phyloP scores from a whole-genome alignment of 2,113 vertebrate species.

The Bubo blakistoni region DNA sequence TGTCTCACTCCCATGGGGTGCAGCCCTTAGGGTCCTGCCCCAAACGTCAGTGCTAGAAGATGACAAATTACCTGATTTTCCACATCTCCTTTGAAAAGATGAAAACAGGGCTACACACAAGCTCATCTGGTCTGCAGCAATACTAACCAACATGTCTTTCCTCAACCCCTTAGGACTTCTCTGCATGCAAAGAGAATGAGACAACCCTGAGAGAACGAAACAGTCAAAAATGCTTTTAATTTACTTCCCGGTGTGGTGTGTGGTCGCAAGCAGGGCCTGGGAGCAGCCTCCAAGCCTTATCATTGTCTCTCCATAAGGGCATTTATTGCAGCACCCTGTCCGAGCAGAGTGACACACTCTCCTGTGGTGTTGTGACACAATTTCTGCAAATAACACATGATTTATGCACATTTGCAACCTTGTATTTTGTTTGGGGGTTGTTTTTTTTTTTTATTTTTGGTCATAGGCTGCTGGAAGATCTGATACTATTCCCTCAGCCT shows the following conservation, averaged over 20 bases:
- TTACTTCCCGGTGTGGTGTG: neutral
- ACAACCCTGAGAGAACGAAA: neutral
- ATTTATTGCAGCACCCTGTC: neutral
- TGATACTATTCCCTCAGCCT: neutral
- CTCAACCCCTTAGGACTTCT: neutral
- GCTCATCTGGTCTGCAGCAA: neutral
- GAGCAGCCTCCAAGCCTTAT: neutral
- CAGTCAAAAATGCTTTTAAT: neutral
- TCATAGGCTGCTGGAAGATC: neutral
- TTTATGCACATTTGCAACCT: neutral
- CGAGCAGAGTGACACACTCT: accelerated
- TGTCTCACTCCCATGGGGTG: accelerated
- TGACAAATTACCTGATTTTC: neutral
- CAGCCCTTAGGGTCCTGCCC: neutral
- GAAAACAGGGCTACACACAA: neutral
- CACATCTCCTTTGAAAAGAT: neutral
- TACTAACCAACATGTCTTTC: neutral
- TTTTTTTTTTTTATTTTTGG: neutral
- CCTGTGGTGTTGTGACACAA: neutral
- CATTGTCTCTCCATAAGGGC: neutral
- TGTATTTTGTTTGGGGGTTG: neutral
- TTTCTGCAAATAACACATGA: neutral
- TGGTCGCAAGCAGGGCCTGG: neutral
- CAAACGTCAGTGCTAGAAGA: neutral
- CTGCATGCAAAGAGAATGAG: neutral